A percentile compares a stretch with the other conserved stretches of the same genome.
Evolutionary conservation across 1,140 invertebrate genomes (phyloP).

Genomic region (Lamellibrachia luymesi): DNA sequence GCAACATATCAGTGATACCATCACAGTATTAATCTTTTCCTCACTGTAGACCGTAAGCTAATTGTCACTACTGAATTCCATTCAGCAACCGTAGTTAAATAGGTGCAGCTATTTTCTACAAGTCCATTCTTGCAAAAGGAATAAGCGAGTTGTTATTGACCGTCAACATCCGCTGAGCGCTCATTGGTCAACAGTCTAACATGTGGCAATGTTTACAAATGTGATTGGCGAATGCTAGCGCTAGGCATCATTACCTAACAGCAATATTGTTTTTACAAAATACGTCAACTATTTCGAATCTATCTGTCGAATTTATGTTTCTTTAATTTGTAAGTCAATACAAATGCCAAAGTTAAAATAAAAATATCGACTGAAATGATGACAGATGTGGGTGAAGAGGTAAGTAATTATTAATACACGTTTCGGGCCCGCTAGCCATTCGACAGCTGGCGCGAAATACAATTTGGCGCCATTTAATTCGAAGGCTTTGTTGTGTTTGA

Average conservation of each 20-base stretch:
- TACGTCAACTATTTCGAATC: background rate
- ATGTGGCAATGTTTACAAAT: conserved; percentile 5
- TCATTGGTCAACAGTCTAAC: background rate
- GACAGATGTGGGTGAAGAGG: background rate
- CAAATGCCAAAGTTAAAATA: background rate
- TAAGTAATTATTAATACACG: background rate
- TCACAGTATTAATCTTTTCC: background rate
- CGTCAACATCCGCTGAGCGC: background rate
- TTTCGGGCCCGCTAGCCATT: background rate
- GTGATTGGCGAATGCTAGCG: background rate
- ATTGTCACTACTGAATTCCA: background rate
- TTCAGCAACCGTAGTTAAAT: background rate
- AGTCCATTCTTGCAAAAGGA: background rate
- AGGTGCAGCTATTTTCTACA: background rate
- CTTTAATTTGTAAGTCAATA: background rate
- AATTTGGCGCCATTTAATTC: background rate
- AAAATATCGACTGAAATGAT: background rate
- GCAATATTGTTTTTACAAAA: background rate
- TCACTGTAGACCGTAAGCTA: background rate
- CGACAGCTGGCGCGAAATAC: background rate
- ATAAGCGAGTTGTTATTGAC: background rate
- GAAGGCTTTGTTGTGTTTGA: background rate
- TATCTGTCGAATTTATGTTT: background rate
- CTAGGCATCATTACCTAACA: background rate
- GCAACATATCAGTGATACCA: background rate